Evolutionary conservation across 2,888 invertebrate species (phyloP), one percentile per base, ranked within the genome.

Genomic region (Nomada hirtipes): DNA sequence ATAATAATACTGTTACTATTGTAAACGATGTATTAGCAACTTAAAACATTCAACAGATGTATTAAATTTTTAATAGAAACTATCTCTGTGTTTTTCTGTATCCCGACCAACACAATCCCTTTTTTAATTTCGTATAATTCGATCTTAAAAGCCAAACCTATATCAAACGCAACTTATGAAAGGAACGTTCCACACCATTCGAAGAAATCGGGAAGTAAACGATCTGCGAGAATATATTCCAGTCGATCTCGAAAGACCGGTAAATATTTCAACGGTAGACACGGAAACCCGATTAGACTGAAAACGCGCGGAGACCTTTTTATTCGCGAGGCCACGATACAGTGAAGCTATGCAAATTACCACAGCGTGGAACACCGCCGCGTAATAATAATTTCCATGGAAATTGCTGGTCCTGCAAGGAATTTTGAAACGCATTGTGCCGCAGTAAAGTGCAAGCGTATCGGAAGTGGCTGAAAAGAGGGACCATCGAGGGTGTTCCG

Each of bases 61-160:
- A 89, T 89, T 88, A 90, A 88, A 90, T 90, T 90, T 90, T 89
- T 89, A 87, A 89, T 73, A 78, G 72, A 83, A 79, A 65, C 44
- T 52, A 59, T 36, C 29, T 9, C 18, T 4, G 47, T 13, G 20
- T 10, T 55, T 23, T 50, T 67, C 29, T n/a, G 68, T 50, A 50
- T 44, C 20, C 26, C 20, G 2, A n/a, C 7, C 11, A 42, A 13
- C 7, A 2, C n/a, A n/a, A 13, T 18, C n/a, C 2, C 0, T 4
- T 59, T 0, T 36, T 3, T 61, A 20, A 3, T 47, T 3, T 10
- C n/a, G 11, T n/a, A 36, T 20, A 60, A 29, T 15, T 47, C 11
- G 4, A 15, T 47, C 15, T 47, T 7, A 36, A 36, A 4, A 36
- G 36, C 36, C 7, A 36, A 0, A 36, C 36, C 7, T 36, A 4